phyloP scores from a whole-genome alignment of 2,888 invertebrate species.

The Tetranychus truncatus region DNA sequence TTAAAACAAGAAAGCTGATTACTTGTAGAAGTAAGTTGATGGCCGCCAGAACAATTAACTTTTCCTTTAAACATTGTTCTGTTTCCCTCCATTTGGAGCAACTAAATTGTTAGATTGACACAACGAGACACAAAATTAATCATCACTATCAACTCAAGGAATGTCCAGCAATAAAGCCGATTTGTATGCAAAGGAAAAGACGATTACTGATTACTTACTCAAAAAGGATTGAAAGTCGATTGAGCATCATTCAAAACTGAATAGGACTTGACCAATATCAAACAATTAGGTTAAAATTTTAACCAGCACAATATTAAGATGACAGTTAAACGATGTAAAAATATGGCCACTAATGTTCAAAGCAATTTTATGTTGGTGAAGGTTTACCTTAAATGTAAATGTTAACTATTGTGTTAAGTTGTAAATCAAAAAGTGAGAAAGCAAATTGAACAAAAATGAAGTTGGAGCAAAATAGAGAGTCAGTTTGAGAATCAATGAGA shows the following conservation, averaged over 20 bases:
- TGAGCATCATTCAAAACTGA: background rate
- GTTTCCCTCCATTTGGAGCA: slow-evolving; percentile 6
- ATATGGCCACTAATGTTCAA: no score
- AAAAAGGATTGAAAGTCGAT: background rate
- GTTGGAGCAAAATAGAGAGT: background rate
- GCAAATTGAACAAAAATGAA: background rate
- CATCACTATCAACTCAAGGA: background rate
- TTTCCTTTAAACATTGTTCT: slow-evolving; percentile 8
- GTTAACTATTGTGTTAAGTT: background rate
- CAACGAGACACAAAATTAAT: background rate
- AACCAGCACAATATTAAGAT: background rate
- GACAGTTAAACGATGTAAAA: background rate
- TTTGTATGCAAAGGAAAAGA: background rate
- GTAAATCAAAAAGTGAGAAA: background rate
- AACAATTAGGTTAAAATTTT: background rate
- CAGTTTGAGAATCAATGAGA: background rate
- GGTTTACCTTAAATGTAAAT: background rate
- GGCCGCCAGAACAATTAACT: background rate
- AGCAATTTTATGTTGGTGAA: no score
- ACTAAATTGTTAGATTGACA: background rate
- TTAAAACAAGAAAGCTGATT: background rate
- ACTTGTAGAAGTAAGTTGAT: background rate
- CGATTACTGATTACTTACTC: background rate
- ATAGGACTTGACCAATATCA: background rate
- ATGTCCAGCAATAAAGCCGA: no score